Base-by-base conservation (phyloP, 1,140 invertebrate species). In the honey bee (Apis mellifera) region DNA sequence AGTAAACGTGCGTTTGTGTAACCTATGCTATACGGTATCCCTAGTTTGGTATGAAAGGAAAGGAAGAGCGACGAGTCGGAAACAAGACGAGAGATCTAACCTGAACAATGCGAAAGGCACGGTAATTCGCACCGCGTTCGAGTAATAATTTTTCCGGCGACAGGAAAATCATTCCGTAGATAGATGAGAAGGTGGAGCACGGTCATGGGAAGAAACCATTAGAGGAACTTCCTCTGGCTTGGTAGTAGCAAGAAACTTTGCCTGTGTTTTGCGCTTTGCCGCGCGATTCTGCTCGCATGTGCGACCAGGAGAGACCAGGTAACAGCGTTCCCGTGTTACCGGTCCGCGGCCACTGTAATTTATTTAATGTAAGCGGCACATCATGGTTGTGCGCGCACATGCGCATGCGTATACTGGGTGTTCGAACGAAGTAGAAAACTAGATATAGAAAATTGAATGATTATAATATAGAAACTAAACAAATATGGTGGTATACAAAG, bases 291-390 rank as follows among this genome's bases (percentile, higher is more conserved):
- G 65, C 64, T 26, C 64, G 69, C 81, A 65, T 75, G 78, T 76
- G 64, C 55, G 64, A 62, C 64, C 66, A 66, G 82, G 69, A 75
- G 76, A 81, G 84, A 84, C 79, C 86, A 89, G 89, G 89, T 91
- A 91, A 91, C 89, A 91, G 90, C 90, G 90, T 91, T 91, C 90
- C 89, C 89, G 90, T 89, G 90, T 91, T 91, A 91, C 90, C 89
- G 89, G 89, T 91, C 89, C 89, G 87, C 85, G 66, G 86, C 88
- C 86, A 90, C 89, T 88, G 90, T 90, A 90, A 91, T 91, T 91
- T 91, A 90, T 90, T 90, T 89, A 88, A 90, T 90, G 89, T 89
- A 90, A 89, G 86, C 88, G 86, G 74, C 84, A 81, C 82, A 83
- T 76, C 85, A 83, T 59, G 66, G 78, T 26, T 21, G 32, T 42